A percentile compares a stretch with the other conserved stretches of the same genome.
Conservation (phyloP, 2,113 vertebrate species). For the Myrmecobius fasciatus region DNA sequence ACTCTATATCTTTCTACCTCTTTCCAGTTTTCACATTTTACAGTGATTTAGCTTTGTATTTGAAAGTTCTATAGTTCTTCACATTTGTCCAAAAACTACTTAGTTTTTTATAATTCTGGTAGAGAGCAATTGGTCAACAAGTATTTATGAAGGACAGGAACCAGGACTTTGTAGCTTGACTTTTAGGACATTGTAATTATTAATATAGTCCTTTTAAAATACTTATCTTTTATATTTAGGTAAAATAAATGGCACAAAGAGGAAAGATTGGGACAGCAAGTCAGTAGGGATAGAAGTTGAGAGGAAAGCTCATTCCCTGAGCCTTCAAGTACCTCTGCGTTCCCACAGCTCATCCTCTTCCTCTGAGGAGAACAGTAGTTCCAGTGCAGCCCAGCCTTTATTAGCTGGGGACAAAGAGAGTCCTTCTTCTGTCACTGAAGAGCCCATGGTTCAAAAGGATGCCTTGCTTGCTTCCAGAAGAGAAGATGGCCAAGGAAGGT, state of each 20-base stretch:
- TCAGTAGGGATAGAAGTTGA: constrained; percentile 88
- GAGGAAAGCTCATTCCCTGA: constrained; percentile 90
- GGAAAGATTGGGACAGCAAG: constrained; percentile 88
- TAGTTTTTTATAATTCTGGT: not conserved
- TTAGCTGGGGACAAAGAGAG: constrained; percentile 93
- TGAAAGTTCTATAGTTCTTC: not conserved
- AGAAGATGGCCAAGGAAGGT: constrained; percentile 88
- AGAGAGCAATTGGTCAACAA: not conserved
- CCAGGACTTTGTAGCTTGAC: not conserved
- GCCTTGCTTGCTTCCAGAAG: constrained; percentile 83
- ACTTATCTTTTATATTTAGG: constrained; percentile 77
- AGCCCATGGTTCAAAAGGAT: constrained; percentile 82
- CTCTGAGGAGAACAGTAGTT: constrained; percentile 95
- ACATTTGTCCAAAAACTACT: not conserved
- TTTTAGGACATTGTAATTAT: not conserved
- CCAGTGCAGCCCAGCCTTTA: constrained; percentile 94
- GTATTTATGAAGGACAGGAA: not conserved
- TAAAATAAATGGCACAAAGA: constrained; percentile 86
- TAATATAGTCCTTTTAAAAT: not conserved
- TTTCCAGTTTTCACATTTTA: not conserved
- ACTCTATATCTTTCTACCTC: not conserved
- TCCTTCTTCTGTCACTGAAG: constrained; percentile 90
- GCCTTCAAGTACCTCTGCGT: constrained; percentile 92
- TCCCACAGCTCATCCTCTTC: constrained; percentile 96
- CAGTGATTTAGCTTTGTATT: not conserved